Evolutionary conservation across 2,113 vertebrate genomes (phyloP).

Genomic region (Cyanoderma ruficeps): DNA sequence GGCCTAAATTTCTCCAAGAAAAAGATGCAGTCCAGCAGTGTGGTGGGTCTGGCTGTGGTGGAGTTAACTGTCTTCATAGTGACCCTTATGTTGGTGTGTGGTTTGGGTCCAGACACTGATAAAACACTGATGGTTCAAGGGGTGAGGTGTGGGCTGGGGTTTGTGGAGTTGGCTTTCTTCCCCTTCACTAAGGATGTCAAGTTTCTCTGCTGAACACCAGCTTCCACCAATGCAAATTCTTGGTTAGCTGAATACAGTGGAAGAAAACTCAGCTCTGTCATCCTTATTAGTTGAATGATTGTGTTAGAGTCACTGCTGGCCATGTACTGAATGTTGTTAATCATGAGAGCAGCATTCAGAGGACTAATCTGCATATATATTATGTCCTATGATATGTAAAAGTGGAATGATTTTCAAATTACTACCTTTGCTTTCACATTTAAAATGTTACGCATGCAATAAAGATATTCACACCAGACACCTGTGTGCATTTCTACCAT

Average conservation of each 20-base stretch:
- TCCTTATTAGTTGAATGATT: background rate
- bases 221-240: background rate
- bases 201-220: background rate
- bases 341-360: background rate
- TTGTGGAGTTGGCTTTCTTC: background rate
- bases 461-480: background rate
- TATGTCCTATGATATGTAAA: background rate
- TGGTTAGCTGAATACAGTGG: background rate
- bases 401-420: background rate
- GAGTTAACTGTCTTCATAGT: background rate
- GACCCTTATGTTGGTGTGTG: background rate
- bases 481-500: background rate
- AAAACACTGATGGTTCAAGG: background rate
- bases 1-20: background rate
- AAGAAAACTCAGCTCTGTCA: background rate
- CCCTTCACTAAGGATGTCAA: background rate
- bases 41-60: background rate
- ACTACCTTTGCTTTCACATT: background rate
- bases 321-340: background rate
- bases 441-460: background rate
- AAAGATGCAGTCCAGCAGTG: background rate
- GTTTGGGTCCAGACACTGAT: background rate
- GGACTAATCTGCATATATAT: background rate
- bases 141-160: background rate
- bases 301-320: background rate